Percentiles rank a stretch among this genome's conserved stretches.
Conservation (phyloP, 2,113 vertebrate species). For the Ginglymostoma cirratum region DNA sequence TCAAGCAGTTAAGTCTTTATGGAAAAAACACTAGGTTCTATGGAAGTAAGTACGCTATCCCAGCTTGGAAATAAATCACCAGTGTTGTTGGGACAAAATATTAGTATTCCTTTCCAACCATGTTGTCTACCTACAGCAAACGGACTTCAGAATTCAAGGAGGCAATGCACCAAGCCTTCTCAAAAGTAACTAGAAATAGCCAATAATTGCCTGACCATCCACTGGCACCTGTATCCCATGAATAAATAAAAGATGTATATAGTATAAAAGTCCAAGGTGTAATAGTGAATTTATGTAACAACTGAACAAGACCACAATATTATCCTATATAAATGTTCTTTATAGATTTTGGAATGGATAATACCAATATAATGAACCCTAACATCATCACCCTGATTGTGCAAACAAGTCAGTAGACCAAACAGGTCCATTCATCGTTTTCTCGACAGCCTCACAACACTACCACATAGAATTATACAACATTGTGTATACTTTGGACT, state of each 20-base stretch:
- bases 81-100: no score
- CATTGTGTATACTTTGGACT: not conserved
- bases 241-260: not conserved
- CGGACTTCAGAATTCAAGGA: no score
- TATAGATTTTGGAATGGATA: not conserved
- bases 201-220: no score
- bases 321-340: not conserved
- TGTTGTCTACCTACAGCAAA: no score
- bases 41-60: not conserved
- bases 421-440: not conserved
- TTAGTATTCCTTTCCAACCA: no score
- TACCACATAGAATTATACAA: not conserved
- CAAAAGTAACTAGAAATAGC: no score
- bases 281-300: not conserved
- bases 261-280: not conserved
- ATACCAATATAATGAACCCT: not conserved
- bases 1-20: not conserved
- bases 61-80: no score
- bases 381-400: not conserved
- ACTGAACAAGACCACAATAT: not conserved
- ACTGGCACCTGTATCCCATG: no score
- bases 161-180: no score
- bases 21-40: not conserved
- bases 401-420: not conserved
- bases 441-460: no score